phyloP scores from a whole-genome alignment of 2,113 vertebrate genomes.

The Scatophagus argus region DNA sequence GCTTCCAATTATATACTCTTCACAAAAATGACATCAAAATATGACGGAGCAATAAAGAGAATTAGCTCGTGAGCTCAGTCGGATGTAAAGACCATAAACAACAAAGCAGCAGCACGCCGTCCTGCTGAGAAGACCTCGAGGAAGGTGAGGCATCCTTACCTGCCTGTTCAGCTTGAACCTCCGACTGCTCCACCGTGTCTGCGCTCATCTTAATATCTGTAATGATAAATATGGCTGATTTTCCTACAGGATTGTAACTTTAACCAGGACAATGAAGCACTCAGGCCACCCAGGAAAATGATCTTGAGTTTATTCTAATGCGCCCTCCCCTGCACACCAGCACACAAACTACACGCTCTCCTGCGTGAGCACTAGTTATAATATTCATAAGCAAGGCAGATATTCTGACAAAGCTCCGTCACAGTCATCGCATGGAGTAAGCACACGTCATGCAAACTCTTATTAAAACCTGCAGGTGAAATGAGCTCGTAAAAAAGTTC shows the following conservation, averaged over 20 bases:
- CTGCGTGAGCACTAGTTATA: slow-evolving; percentile 83
- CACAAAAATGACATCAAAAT: no score
- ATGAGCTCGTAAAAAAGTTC: no score
- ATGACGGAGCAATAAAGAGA: not conserved
- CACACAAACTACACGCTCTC: slow-evolving; percentile 44
- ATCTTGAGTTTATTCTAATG: slow-evolving; percentile 92
- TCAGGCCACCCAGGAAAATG: slow-evolving; percentile 86
- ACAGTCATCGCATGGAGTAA: not conserved
- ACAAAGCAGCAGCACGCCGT: no score
- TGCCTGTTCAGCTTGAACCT: slow-evolving; percentile 83
- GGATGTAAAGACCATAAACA: not conserved
- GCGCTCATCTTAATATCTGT: slow-evolving; percentile 97
- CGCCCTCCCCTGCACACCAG: slow-evolving; percentile 67
- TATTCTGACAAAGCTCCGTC: slow-evolving; percentile 55
- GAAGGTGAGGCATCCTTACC: slow-evolving; percentile 85
- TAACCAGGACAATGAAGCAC: slow-evolving; percentile 83
- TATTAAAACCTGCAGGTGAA: no score
- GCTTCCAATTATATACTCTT: not conserved
- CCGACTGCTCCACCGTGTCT: slow-evolving; percentile 89
- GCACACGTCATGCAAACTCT: not conserved
- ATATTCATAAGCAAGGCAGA: slow-evolving; percentile 89
- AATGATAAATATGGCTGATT: slow-evolving; percentile 90
- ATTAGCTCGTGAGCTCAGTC: not conserved
- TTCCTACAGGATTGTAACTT: slow-evolving; percentile 91
- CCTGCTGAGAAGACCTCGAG: no score